Evolutionary conservation across 2,888 invertebrate genomes (phyloP).

Genomic region (Cyclophora punctaria): DNA sequence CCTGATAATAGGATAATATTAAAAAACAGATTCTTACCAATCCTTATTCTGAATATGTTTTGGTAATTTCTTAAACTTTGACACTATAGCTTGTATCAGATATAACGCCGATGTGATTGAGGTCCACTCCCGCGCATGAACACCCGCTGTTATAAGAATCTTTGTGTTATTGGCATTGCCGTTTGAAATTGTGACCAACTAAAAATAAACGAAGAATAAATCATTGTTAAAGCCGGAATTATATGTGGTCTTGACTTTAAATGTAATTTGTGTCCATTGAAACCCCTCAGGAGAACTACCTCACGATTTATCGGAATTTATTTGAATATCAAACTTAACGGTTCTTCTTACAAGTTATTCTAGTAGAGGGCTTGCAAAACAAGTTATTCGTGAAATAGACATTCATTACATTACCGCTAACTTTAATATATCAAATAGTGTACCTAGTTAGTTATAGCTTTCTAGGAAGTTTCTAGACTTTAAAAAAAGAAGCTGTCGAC

Average conservation of each 20-base stretch:
- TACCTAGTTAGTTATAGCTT: too few relatives aligned
- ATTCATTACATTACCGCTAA: too few relatives aligned
- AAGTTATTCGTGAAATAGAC: too few relatives aligned
- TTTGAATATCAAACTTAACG: neutral
- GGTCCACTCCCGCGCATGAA: conserved; percentile 91
- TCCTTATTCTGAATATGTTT: conserved; percentile 81
- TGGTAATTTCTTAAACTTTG: conserved; percentile 78
- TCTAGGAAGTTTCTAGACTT: too few relatives aligned
- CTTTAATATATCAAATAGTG: too few relatives aligned
- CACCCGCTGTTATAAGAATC: conserved; percentile 82
- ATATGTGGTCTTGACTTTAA: too few relatives aligned
- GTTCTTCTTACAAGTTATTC: neutral
- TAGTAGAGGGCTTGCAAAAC: neutral
- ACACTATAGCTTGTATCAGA: conserved; percentile 78
- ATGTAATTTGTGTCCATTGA: too few relatives aligned
- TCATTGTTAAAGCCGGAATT: too few relatives aligned
- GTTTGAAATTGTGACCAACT: conserved; percentile 76
- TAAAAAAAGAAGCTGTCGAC: too few relatives aligned
- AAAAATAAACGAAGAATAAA: conserved; percentile 9
- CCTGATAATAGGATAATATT: too few relatives aligned
- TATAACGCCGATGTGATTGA: conserved; percentile 82
- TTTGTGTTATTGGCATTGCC: conserved; percentile 76
- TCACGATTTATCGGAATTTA: too few relatives aligned
- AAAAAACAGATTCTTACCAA: conserved; percentile 65
- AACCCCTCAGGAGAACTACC: too few relatives aligned